Conservation (phyloP, 2,797 vertebrate species). For the Florisuga fusca region DNA sequence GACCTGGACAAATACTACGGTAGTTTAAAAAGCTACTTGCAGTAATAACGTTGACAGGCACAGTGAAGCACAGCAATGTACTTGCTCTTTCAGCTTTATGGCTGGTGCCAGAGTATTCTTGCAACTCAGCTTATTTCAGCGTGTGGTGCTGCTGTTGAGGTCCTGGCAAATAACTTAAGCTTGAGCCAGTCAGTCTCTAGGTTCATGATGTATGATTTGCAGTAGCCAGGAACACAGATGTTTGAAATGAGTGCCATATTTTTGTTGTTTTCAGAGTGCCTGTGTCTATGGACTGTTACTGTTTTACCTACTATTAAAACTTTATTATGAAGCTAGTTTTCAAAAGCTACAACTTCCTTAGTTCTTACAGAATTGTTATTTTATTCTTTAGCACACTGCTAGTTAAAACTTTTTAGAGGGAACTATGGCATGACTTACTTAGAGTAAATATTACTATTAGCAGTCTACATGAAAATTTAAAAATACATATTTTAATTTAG, state of each 20-base stretch:
- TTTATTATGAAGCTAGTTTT: not conserved
- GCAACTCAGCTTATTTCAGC: not conserved
- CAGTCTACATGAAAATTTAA: not conserved
- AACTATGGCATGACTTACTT: not conserved
- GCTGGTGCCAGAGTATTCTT: not conserved
- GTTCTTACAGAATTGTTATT: not conserved
- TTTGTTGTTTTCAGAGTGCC: not conserved
- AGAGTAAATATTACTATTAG: not conserved
- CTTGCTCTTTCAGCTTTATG: not conserved
- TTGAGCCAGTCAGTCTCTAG: not conserved
- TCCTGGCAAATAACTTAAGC: conserved; percentile 4
- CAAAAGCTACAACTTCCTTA: not conserved
- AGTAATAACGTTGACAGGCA: not conserved
- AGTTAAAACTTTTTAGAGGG: not conserved
- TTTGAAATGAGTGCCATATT: not conserved
- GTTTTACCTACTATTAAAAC: not conserved
- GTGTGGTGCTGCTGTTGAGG: not conserved
- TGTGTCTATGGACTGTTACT: not conserved
- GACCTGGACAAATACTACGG: conserved; percentile 8
- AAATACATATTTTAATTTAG: not conserved
- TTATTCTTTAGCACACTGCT: not conserved
- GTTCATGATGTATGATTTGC: not conserved
- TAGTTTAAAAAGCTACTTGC: not conserved
- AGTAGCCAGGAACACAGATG: not conserved
- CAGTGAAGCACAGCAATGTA: not conserved